Base-by-base conservation (phyloP, 2,888 invertebrate genomes). In the Tenthredo livida region DNA sequence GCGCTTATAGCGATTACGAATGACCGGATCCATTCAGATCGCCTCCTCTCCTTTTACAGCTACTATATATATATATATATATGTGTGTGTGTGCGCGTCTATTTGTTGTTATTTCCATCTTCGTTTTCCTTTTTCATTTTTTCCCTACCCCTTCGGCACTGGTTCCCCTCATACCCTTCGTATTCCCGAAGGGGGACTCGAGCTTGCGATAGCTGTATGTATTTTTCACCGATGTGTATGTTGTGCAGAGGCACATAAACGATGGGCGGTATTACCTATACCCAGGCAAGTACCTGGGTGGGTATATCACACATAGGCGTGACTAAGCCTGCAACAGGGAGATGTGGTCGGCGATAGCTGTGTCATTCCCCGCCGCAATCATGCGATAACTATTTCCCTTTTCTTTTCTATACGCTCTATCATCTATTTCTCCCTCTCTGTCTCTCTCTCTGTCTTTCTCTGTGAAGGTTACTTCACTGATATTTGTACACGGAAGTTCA, bases 11-110 rank as follows among this genome's bases (percentile, higher is more conserved):
- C 85, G 87, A 88, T 87, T 87, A 89, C 88, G 89, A 88, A 84
- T 88, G 89, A 89, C 88, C 89, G 89, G 88, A 86, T 89, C 89
- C 87, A 89, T 89, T 88, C 85, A 88, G 85, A 84, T 72, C 73
- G 85, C 84, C 86, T 87, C 88, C 87, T 88, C 88, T 87, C 87
- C 84, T 83, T 77, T 58, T 65, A 54, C 58, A 21, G 40, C 37
- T 21, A 50, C 77, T 10, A 6, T 82, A 29, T 84, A 21, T 58
- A 15, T 50, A 29, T 29, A 29, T 29, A 29, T 29, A 29, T 29
- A 29, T 29, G 2, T 80, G n/a, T 82, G 17, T 58, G 17, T 50
- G 15, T 4, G 17, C 3, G 25, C 21, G 12, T 25, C 40, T 58
- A 40, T 37, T 40, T 58, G 15, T 82, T 54, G 82, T 29, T 75